phyloP scores from a whole-genome alignment of 2,113 vertebrate genomes.

The Sander lucioperca region DNA sequence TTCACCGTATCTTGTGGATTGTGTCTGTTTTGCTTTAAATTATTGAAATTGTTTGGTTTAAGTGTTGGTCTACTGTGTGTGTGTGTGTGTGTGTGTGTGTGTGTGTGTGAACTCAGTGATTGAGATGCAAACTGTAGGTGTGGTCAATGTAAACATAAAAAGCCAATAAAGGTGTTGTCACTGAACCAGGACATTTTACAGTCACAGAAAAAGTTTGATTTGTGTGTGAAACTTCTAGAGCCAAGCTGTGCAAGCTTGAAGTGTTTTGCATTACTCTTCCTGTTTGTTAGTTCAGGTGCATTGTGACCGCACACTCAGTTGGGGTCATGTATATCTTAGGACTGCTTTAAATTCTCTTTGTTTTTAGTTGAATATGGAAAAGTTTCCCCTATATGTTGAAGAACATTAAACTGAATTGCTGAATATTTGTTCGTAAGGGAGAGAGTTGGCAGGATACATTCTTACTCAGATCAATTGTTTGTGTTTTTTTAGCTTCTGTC shows the following conservation, averaged over 20 bases:
- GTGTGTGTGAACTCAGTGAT: background rate
- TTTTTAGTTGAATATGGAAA: background rate
- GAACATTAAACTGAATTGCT: background rate
- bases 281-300: constrained; percentile 21
- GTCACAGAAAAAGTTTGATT: background rate
- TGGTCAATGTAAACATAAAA: constrained; percentile 46
- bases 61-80: background rate
- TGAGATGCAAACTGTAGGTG: constrained; percentile 36
- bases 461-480: background rate
- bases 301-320: background rate
- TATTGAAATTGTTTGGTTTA: background rate
- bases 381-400: background rate
- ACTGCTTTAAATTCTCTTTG: background rate
- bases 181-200: constrained; percentile 26
- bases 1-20: background rate
- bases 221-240: background rate
- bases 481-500: background rate
- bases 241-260: too few relatives aligned
- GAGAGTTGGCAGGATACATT: background rate
- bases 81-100: background rate
- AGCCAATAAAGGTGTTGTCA: constrained; percentile 57
- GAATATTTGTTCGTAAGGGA: background rate
- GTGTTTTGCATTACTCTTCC: background rate
- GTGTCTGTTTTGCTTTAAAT: background rate
- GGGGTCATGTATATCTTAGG: background rate